phyloP scores from a whole-genome alignment of 2,797 vertebrate genomes.

The Sardinella longiceps region DNA sequence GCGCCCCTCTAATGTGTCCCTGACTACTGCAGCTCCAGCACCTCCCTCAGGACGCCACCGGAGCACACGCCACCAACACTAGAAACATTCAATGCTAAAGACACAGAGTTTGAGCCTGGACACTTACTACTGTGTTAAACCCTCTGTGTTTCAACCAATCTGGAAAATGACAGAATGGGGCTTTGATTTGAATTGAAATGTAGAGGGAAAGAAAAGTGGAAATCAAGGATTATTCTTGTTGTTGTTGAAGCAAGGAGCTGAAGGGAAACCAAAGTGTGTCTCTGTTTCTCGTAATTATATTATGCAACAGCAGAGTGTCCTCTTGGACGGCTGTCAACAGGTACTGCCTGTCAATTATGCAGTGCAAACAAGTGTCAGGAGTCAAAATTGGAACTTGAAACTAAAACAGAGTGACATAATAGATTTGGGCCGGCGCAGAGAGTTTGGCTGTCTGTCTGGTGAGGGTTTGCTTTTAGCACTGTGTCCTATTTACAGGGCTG shows the following conservation, averaged over 20 bases:
- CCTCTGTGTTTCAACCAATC: background rate
- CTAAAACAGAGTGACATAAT: background rate
- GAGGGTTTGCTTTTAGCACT: background rate
- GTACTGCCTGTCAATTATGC: slow-evolving; percentile 15
- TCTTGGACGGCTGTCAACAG: background rate
- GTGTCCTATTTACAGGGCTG: background rate
- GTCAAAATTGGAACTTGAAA: background rate
- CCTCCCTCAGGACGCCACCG: background rate
- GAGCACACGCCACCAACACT: background rate
- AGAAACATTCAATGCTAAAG: background rate
- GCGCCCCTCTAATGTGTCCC: background rate
- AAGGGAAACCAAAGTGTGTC: background rate
- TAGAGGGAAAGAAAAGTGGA: background rate
- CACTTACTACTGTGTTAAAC: background rate
- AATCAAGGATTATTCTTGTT: background rate
- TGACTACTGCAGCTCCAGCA: background rate
- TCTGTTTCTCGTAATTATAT: background rate
- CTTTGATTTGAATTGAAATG: background rate
- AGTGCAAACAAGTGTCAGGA: background rate
- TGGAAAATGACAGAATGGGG: background rate
- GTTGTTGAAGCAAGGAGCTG: background rate
- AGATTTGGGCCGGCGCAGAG: background rate
- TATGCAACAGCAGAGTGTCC: slow-evolving; percentile 2
- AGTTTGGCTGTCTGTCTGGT: background rate
- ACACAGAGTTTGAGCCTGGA: too few species aligned